phyloP scores from a whole-genome alignment of 2,113 vertebrate species.

The Cinclus cinclus region DNA sequence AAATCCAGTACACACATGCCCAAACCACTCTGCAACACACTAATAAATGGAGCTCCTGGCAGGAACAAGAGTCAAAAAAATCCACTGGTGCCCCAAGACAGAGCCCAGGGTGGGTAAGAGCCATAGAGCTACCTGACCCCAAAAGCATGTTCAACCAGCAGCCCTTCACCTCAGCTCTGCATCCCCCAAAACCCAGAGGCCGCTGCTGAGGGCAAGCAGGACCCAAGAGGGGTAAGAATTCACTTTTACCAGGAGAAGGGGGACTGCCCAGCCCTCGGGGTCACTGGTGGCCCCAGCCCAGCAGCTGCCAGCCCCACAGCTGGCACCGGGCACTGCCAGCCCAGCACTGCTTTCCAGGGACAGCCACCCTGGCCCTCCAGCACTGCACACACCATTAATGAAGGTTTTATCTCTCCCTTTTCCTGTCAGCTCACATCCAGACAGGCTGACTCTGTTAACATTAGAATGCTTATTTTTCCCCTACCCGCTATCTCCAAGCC shows the following conservation, averaged over 20 bases:
- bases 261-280: not conserved
- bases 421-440: conserved; percentile 72
- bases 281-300: not conserved
- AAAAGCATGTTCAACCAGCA: fast-evolving
- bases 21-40: not conserved
- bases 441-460: conserved; percentile 75
- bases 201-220: not conserved
- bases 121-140: not conserved
- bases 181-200: too few species aligned
- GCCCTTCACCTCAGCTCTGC: not conserved
- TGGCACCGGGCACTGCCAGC: conserved; percentile 41
- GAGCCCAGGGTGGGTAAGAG: fast-evolving
- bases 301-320: conserved; percentile 63
- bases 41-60: not conserved
- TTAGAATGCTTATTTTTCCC: conserved; percentile 66
- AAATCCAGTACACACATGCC: not conserved
- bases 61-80: not conserved
- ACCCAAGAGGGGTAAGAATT: fast-evolving
- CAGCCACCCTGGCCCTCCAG: conserved; percentile 33
- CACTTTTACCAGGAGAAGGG: not conserved
- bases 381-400: conserved; percentile 48
- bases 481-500: conserved; percentile 66
- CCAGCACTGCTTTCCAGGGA: conserved; percentile 47
- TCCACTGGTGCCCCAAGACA: not conserved
- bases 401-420: conserved; percentile 74